A percentile compares a stretch with the other conserved stretches of the same genome.
phyloP scores from a whole-genome alignment of 2,888 invertebrate genomes.

The Aporophyla lueneburgensis region DNA sequence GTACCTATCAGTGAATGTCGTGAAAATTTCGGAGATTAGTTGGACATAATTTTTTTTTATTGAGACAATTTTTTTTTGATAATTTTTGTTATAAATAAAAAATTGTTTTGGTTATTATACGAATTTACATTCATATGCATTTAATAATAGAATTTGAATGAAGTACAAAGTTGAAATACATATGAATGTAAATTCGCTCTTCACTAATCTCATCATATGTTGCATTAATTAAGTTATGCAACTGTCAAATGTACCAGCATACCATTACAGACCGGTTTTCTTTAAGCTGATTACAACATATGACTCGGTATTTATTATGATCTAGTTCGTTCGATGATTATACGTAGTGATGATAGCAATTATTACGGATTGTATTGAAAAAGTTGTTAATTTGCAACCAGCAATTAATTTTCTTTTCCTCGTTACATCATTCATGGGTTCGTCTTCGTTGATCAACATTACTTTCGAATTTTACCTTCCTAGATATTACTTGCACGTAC shows the following conservation, averaged over 20 bases:
- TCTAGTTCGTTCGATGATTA: constrained; percentile 53
- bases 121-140: too few species aligned
- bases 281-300: constrained; percentile 47
- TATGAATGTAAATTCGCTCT: too few species aligned
- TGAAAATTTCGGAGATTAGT: too few species aligned
- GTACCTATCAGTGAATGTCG: too few species aligned
- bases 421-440: constrained; percentile 35
- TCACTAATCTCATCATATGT: too few species aligned
- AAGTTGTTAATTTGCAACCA: constrained; percentile 34
- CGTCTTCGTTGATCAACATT: constrained; percentile 4
- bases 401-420: constrained; percentile 40
- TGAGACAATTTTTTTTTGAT: too few species aligned
- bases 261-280: constrained; percentile 40
- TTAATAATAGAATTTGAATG: too few species aligned
- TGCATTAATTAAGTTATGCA: constrained; percentile 38
- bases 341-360: constrained; percentile 41
- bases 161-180: too few species aligned
- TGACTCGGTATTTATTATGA: constrained; percentile 52
- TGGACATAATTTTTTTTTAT: too few species aligned
- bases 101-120: too few species aligned
- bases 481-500: constrained; percentile 1
- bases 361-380: constrained; percentile 34
- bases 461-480: constrained; percentile 18
- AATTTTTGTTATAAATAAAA: too few species aligned
- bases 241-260: constrained; percentile 45